A percentile compares a stretch with the other conserved stretches of the same genome.
These are phyloP conservation scores for Microctenopoma stevenorrisi DNA, from an alignment of 2,797 vertebrate genomes.

Conservation along the genomic window DNA sequence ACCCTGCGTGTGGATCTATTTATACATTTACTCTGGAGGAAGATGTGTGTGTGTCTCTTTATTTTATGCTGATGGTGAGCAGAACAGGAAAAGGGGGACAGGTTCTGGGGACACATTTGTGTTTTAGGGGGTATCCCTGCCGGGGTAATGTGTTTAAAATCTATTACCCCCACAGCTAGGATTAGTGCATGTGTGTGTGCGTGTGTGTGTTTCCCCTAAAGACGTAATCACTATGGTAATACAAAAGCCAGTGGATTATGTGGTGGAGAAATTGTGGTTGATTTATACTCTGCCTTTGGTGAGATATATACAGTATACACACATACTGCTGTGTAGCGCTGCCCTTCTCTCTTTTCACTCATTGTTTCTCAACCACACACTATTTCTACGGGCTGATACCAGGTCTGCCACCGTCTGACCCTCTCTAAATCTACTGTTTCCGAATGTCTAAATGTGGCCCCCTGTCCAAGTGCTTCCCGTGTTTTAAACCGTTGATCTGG, in stretches of 20 bases:
- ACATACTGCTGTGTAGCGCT: background rate
- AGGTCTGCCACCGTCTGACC: background rate
- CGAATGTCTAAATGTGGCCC: background rate
- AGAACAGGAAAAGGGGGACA: conserved; percentile 58
- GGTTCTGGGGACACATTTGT: conserved; percentile 72
- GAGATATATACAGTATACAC: conserved; percentile 51
- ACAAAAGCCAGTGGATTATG: conserved; percentile 83
- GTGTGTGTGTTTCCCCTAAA: conserved; percentile 74
- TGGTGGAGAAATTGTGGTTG: conserved; percentile 64
- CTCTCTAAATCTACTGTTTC: background rate
- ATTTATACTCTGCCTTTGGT: conserved; percentile 73
- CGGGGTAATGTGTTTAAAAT: conserved; percentile 85
- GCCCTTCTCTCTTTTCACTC: background rate
- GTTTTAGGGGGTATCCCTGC: conserved; percentile 77
- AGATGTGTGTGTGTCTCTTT: conserved; percentile 39
- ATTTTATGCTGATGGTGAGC: conserved; percentile 56
- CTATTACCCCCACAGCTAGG: conserved; percentile 85
- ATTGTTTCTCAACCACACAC: background rate
- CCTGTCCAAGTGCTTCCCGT: conserved; percentile 3
- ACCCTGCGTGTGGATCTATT: conserved; percentile 38
- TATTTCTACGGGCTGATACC: background rate
- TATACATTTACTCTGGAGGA: conserved; percentile 48
- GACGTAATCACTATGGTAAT: conserved; percentile 85
- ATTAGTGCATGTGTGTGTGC: conserved; percentile 70
- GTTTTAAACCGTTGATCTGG: background rate